A percentile compares a stretch with the other conserved stretches of the same genome.
Evolutionary conservation across 2,888 invertebrate genomes (phyloP).

Genomic region (Criorhina ranunculi): DNA sequence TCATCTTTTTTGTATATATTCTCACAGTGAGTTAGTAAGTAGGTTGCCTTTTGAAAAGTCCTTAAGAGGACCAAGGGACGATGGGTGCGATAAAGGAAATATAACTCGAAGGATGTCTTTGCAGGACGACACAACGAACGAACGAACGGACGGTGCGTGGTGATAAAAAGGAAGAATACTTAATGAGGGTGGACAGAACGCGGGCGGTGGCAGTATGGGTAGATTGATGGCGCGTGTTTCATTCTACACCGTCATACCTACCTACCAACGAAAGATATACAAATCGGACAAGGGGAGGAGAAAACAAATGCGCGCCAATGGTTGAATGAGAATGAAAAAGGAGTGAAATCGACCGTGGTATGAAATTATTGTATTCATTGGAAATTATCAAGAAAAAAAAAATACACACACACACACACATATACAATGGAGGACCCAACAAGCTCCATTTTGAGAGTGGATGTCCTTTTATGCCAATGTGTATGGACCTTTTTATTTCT

Average conservation of each 20-base stretch:
- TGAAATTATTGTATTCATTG: conserved; percentile 58
- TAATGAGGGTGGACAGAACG: conserved; percentile 55
- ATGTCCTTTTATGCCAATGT: neutral
- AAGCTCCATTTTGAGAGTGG: neutral
- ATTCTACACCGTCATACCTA: conserved; percentile 18
- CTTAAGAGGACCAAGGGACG: conserved; percentile 13
- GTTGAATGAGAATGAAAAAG: conserved; percentile 54
- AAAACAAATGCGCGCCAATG: conserved; percentile 48
- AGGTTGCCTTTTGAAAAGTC: conserved; percentile 45
- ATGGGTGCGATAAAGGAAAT: conserved; percentile 43
- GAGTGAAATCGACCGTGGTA: conserved; percentile 59
- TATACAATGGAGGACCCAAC: neutral
- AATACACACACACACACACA: neutral
- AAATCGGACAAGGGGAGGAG: neutral
- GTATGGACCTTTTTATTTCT: neutral
- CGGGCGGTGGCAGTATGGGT: conserved; percentile 25
- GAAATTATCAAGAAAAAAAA: conserved; percentile 38
- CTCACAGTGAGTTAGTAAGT: conserved; percentile 43
- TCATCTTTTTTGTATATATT: conserved; percentile 39
- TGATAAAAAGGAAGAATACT: conserved; percentile 67
- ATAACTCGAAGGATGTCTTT: conserved; percentile 30
- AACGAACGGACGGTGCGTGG: conserved; percentile 31
- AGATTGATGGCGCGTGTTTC: conserved; percentile 68
- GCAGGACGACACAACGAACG: conserved; percentile 16
- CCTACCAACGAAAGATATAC: neutral